A percentile compares a stretch with the other conserved stretches of the same genome.
These are phyloP conservation scores for Pseudotriccus pelzelni DNA, from an alignment of 2,797 vertebrate genomes.

Conservation along the genomic window DNA sequence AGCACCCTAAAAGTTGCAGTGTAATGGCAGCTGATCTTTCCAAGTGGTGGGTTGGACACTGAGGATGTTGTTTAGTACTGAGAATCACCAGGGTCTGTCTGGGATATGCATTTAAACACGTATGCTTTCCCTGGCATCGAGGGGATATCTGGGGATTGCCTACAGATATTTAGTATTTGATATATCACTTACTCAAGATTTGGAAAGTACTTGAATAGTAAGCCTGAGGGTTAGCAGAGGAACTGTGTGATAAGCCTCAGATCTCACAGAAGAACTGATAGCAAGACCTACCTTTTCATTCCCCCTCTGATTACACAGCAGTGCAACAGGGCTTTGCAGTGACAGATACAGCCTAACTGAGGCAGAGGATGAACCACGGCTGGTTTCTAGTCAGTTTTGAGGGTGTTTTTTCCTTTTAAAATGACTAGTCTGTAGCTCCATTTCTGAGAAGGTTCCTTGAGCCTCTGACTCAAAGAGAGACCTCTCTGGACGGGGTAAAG, in stretches of 20 bases:
- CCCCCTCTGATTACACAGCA: neutral
- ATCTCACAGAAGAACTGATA: slow-evolving; percentile 35
- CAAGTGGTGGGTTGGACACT: neutral
- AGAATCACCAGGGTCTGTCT: neutral
- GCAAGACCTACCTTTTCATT: slow-evolving; percentile 26
- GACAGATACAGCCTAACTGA: neutral
- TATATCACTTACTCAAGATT: slow-evolving; percentile 32
- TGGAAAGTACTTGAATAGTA: slow-evolving; percentile 34
- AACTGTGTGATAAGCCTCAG: slow-evolving; percentile 38
- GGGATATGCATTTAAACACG: neutral
- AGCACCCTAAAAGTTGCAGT: neutral
- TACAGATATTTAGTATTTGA: slow-evolving; percentile 55
- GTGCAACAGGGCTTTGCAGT: neutral
- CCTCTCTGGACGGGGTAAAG: neutral
- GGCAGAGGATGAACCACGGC: neutral
- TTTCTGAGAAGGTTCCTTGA: slow-evolving; percentile 32
- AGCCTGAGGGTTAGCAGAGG: slow-evolving; percentile 51
- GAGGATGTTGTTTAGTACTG: neutral
- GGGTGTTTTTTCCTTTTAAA: neutral
- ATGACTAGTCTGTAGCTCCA: neutral
- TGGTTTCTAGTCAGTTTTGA: neutral
- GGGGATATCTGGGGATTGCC: slow-evolving; percentile 27
- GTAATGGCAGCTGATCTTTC: neutral
- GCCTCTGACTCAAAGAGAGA: slow-evolving; percentile 39
- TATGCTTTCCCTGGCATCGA: neutral